A percentile compares a stretch with the other conserved stretches of the same genome.
Conservation (phyloP, 2,888 invertebrate genomes). For the Tinea trinotella region DNA sequence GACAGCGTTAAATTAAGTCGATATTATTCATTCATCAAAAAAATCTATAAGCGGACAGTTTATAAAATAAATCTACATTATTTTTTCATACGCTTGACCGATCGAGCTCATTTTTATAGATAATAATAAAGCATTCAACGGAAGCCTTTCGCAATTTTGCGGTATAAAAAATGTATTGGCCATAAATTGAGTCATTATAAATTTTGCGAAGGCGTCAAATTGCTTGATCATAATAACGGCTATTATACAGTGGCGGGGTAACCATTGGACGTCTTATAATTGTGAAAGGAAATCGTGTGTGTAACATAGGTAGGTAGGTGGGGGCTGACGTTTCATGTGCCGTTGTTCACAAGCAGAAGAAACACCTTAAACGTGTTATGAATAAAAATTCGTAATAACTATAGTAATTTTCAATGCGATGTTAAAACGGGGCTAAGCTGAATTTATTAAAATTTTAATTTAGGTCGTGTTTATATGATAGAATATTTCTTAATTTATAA, state of each 20-base stretch:
- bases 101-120: constrained; percentile 21
- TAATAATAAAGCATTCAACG: constrained; percentile 40
- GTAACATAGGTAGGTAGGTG: background rate
- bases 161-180: constrained; percentile 33
- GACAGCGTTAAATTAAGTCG: constrained; percentile 13
- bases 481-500: too few species aligned
- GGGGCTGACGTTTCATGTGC: background rate
- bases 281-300: constrained; percentile 10
- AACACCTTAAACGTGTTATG: constrained; percentile 11
- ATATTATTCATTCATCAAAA: constrained; percentile 8
- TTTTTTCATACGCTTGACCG: constrained; percentile 16
- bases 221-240: constrained; percentile 46
- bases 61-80: constrained; percentile 18
- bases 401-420: background rate
- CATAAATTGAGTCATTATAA: constrained; percentile 59
- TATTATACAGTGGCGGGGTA: constrained; percentile 43
- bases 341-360: constrained; percentile 6
- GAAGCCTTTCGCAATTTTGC: constrained; percentile 35
- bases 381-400: constrained; percentile 10
- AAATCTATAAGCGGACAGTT: constrained; percentile 8
- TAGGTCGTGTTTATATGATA: too few species aligned
- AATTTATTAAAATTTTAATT: too few species aligned
- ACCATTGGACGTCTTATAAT: constrained; percentile 10
- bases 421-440: too few species aligned
- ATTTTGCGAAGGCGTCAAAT: constrained; percentile 57